Conservation (phyloP, 1,140 invertebrate genomes). For the Drosophila arawakana region DNA sequence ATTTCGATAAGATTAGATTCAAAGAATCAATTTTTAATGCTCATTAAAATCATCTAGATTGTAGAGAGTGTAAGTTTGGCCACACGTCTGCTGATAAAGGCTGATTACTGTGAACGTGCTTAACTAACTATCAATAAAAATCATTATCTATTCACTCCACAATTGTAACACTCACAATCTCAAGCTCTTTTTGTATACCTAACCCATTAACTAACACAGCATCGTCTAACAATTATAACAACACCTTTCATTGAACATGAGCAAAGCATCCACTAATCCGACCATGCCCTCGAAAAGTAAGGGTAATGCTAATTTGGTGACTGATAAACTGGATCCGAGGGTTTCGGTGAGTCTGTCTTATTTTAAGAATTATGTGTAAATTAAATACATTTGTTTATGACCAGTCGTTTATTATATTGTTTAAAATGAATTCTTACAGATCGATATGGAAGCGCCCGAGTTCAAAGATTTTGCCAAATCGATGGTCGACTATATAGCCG, state of each 20-base stretch:
- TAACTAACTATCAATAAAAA: neutral
- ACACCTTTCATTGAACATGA: slow-evolving; percentile 42
- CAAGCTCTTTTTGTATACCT: slow-evolving; percentile 1
- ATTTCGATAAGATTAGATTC: neutral
- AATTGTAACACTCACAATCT: neutral
- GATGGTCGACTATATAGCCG: slow-evolving; percentile 92
- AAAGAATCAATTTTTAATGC: neutral
- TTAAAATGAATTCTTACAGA: slow-evolving; percentile 50
- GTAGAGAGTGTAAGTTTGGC: neutral
- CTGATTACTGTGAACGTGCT: neutral
- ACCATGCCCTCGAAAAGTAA: slow-evolving; percentile 45
- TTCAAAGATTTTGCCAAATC: slow-evolving; percentile 92
- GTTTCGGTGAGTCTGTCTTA: slow-evolving; percentile 65
- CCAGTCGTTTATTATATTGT: slow-evolving; percentile 7
- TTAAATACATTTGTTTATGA: slow-evolving; percentile 10
- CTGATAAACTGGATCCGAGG: slow-evolving; percentile 76
- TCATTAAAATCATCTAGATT: neutral
- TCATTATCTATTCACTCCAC: neutral
- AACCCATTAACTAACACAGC: neutral
- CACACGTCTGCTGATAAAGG: neutral
- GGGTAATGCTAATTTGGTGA: slow-evolving; percentile 46
- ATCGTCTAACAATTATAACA: slow-evolving; percentile 4
- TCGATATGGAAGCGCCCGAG: slow-evolving; percentile 90
- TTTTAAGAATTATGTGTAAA: slow-evolving; percentile 23
- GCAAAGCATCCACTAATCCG: slow-evolving; percentile 53